A percentile compares a stretch with the other conserved stretches of the same genome.
These are phyloP conservation scores for Pelmatolapia mariae DNA, from an alignment of 2,113 vertebrate species.

Conservation along the genomic window DNA sequence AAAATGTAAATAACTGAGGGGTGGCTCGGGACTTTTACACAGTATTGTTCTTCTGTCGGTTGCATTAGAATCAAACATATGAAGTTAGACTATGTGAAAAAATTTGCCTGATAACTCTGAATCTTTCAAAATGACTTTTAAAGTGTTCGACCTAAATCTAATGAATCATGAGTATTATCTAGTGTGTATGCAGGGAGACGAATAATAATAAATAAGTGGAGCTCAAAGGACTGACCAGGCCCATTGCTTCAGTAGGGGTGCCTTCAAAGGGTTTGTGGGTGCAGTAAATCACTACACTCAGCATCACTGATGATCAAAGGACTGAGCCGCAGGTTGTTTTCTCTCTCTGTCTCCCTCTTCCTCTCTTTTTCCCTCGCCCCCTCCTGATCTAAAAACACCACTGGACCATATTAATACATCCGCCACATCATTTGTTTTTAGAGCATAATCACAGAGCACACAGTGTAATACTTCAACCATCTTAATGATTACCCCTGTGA, in stretches of 20 bases:
- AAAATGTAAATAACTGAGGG: not conserved
- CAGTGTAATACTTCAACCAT: slow-evolving; percentile 38
- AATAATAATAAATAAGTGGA: slow-evolving; percentile 23
- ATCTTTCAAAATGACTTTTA: not conserved
- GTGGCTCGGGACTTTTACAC: not conserved
- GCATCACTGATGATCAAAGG: slow-evolving; percentile 54
- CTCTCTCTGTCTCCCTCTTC: not conserved
- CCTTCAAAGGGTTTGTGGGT: slow-evolving; percentile 49
- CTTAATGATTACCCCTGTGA: slow-evolving; percentile 51
- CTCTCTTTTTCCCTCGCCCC: not conserved
- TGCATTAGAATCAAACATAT: not conserved
- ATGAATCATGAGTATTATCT: not conserved
- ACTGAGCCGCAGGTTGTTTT: slow-evolving; percentile 5
- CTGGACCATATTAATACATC: slow-evolving; percentile 33
- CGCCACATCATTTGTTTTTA: slow-evolving; percentile 35
- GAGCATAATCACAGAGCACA: slow-evolving; percentile 38
- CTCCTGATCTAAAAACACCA: slow-evolving; percentile 38
- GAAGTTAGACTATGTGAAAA: not conserved
- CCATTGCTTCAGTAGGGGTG: not conserved
- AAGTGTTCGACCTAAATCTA: not conserved
- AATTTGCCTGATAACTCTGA: not conserved
- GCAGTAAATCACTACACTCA: slow-evolving; percentile 47
- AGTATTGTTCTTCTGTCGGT: not conserved
- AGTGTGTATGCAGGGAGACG: not conserved
- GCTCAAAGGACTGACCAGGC: slow-evolving; percentile 25